A percentile compares a stretch with the other conserved stretches of the same genome.
Conservation (phyloP, 2,797 vertebrate genomes). For the Tadarida brasiliensis region DNA sequence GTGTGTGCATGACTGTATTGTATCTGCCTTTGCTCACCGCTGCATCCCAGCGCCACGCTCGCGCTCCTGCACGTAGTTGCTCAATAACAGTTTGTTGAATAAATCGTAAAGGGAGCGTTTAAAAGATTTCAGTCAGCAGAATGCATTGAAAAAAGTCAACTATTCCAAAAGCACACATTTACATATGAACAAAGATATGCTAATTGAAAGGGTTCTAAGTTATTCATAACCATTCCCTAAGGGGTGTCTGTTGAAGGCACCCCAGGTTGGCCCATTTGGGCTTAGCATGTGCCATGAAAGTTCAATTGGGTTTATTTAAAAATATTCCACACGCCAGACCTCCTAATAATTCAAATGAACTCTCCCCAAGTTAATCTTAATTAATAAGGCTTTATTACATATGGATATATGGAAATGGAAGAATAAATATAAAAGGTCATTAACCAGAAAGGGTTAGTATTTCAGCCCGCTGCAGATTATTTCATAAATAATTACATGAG, state of each 20-base stretch:
- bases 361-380: constrained; percentile 75
- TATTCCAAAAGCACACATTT: constrained; percentile 79
- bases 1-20: neutral
- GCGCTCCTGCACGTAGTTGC: neutral
- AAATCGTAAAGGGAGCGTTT: constrained; percentile 53
- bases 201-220: constrained; percentile 80
- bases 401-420: constrained; percentile 81
- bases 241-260: constrained; percentile 60
- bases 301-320: constrained; percentile 76
- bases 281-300: constrained; percentile 71
- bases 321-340: constrained; percentile 69
- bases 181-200: constrained; percentile 81
- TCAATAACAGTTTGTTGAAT: constrained; percentile 54
- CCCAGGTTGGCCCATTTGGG: constrained; percentile 62
- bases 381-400: constrained; percentile 80
- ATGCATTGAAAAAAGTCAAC: constrained; percentile 69
- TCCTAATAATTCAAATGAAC: constrained; percentile 80
- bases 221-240: constrained; percentile 72
- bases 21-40: neutral
- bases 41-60: accelerated
- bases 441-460: constrained; percentile 63
- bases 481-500: constrained; percentile 75
- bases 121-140: constrained; percentile 68
- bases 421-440: constrained; percentile 78
- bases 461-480: constrained; percentile 57